A percentile compares a stretch with the other conserved stretches of the same genome.
phyloP scores from a whole-genome alignment of 2,888 invertebrate genomes.

The Lasioglossum pauxillum region DNA sequence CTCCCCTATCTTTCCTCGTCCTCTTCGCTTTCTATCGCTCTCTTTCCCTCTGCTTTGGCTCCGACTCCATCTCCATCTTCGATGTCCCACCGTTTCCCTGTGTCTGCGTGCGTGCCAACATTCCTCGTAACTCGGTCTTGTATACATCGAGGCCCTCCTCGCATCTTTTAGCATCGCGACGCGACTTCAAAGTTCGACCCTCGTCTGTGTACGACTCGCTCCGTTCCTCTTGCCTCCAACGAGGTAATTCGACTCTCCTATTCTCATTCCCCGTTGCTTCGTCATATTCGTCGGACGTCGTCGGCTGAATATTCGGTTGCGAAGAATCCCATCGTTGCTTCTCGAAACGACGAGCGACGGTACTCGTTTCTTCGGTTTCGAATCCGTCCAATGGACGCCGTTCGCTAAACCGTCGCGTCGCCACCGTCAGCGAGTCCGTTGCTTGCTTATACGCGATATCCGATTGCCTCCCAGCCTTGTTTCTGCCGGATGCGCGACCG shows the following conservation, averaged over 20 bases:
- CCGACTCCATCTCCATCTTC: background rate
- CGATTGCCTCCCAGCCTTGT: conserved; percentile 72
- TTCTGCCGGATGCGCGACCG: conserved; percentile 70
- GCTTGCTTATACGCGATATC: conserved; percentile 68
- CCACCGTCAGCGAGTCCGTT: conserved; percentile 66
- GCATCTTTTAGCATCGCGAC: background rate
- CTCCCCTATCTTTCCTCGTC: conserved; percentile 1
- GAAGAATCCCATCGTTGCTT: conserved; percentile 6
- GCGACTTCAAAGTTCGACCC: background rate
- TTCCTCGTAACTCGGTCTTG: conserved; percentile 5
- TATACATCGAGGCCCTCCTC: background rate
- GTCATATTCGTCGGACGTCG: conserved; percentile 26
- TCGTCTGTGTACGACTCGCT: background rate
- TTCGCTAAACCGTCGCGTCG: conserved; percentile 44
- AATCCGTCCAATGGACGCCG: background rate
- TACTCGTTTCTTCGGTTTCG: conserved; percentile 1
- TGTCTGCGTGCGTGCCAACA: background rate
- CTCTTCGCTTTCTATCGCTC: background rate
- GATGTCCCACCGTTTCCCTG: background rate
- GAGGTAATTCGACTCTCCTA: conserved; percentile 42
- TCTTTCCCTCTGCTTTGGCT: background rate
- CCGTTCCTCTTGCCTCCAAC: background rate
- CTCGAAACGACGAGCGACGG: background rate
- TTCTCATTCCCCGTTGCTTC: conserved; percentile 48
- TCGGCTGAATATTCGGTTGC: conserved; percentile 40